phyloP scores from a whole-genome alignment of 2,888 invertebrate species.

The Phania funesta region DNA sequence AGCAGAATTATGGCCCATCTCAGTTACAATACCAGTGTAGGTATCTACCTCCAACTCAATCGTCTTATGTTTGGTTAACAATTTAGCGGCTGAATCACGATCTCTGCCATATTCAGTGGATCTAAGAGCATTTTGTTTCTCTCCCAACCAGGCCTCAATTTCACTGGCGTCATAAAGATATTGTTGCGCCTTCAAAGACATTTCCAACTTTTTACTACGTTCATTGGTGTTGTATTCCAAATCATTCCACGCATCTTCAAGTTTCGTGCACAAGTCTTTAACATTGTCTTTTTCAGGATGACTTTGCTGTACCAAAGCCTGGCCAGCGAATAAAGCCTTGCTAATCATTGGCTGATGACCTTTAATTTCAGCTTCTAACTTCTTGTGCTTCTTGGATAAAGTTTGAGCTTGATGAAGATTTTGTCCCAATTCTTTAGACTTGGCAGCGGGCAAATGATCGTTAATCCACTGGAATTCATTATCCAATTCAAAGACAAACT shows the following conservation, averaged over 20 bases:
- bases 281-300: slow-evolving; percentile 92
- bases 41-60: slow-evolving; percentile 94
- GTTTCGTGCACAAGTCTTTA: slow-evolving; percentile 86
- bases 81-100: slow-evolving; percentile 93
- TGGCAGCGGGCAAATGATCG: slow-evolving; percentile 91
- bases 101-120: slow-evolving; percentile 95
- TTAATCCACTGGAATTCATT: slow-evolving; percentile 97
- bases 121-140: slow-evolving; percentile 89
- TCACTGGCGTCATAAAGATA: slow-evolving; percentile 95
- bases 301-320: slow-evolving; percentile 85
- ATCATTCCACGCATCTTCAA: slow-evolving; percentile 88
- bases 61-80: slow-evolving; percentile 97
- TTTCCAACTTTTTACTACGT: slow-evolving; percentile 89
- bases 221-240: slow-evolving; percentile 86
- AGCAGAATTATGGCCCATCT: slow-evolving; percentile 94
- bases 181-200: slow-evolving; percentile 94
- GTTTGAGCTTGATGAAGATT: slow-evolving; percentile 96
- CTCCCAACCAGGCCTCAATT: slow-evolving; percentile 95
- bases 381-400: slow-evolving; percentile 95
- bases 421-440: slow-evolving; percentile 87
- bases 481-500: slow-evolving; percentile 95
- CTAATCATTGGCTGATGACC: slow-evolving; percentile 93
- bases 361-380: slow-evolving; percentile 92
- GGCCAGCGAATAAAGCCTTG: slow-evolving; percentile 90
- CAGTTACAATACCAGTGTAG: slow-evolving; percentile 93